Evolutionary conservation across 2,797 vertebrate genomes (phyloP), one percentile per base, ranked within the genome.

Genomic region (Anniella stebbinsi): DNA sequence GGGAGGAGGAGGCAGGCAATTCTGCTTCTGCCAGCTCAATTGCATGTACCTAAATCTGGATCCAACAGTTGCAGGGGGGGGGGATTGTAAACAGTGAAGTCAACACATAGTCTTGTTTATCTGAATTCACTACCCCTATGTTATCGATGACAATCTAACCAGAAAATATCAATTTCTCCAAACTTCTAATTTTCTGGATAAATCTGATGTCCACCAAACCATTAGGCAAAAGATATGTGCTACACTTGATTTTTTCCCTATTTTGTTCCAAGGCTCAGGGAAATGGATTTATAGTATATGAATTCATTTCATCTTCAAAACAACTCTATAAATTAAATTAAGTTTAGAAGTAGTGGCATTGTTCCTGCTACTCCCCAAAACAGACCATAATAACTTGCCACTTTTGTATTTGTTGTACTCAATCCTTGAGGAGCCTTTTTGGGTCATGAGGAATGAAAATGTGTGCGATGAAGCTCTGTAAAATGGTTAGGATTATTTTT

Each of bases 291-390:
- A 77, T 84, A 41, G 23, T 76, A 84, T 83, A 90, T 69, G 66
- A 90, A 84, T 67, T 82, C 85, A 90, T 81, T 75, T 87, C 25
- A 77, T 76, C 48, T 87, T 87, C 48, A 84, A 87, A 90, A 87
- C 86, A 90, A 45, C 73, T 21, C 48, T 87, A 63, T 84, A 90
- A 87, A 90, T 84, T 90, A 83, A 87, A 30, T 90, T 66, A 82
- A 72, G 15, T 51, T 84, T 72, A 87, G 66, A 83, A 63, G 36
- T 41, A 57, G 28, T 57, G 72, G 80, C 63, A 54, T 48, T 86
- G 54, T 86, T 89, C 70, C 67, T 3, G 63, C 48, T 69, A 25
- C 80, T 67, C 80, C 72, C 60, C 38, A 36, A 77, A 69, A 57
- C 63, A 90, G 48, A 84, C 48, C 7, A 69, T 25, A 87, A 51